Base-by-base conservation (phyloP, 2,113 vertebrate species). In the Chamaea fasciata region DNA sequence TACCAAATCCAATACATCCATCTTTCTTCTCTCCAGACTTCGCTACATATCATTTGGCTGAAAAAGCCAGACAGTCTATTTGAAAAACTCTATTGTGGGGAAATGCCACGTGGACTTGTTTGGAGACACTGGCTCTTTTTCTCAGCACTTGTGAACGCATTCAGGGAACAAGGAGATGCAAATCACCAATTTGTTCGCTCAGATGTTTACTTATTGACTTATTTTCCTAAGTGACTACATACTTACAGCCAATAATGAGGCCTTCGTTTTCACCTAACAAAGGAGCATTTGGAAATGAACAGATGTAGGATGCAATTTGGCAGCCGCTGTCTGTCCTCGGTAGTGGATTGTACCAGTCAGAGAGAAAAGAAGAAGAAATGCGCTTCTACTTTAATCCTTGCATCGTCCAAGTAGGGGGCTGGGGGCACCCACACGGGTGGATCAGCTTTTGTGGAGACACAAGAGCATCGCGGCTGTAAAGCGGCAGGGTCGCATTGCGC, bases 121-220 rank as follows among this genome's bases (percentile, higher is more conserved):
- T 96, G 92, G 83, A 95, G 88, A 89, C 86, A 73, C 41, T 89
- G 88, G 62, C 44, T 92, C 62, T 89, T 89, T 92, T 81, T 75
- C 80, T 89, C 68, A 94, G 65, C 65, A 93, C 92, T 93, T 93
- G 76, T 65, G 86, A 96, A 78, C 2, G 0, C 67, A 76, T 82
- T 95, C 89, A 89, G 83, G 73, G 71, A 92, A 93, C 80, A 93
- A 83, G 86, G 53, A 94, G 94, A 96, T 93, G 95, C 92, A 95
- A 96, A 96, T 93, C 92, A 94, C 92, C 90, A 75, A 92, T 96
- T 94, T 94, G 95, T 90, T 96, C 69, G 53, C 73, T 92, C 92
- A 93, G 86, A 95, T 94, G 90, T 94, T 96, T 94, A 96, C 86
- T 96, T 93, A 91, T 62, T 24, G 60, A 92, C 83, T 90, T 90